Percentiles rank a stretch among this genome's conserved stretches.
Evolutionary conservation across 2,888 invertebrate genomes (phyloP).

Genomic region (Ormyrus pomaceus): DNA sequence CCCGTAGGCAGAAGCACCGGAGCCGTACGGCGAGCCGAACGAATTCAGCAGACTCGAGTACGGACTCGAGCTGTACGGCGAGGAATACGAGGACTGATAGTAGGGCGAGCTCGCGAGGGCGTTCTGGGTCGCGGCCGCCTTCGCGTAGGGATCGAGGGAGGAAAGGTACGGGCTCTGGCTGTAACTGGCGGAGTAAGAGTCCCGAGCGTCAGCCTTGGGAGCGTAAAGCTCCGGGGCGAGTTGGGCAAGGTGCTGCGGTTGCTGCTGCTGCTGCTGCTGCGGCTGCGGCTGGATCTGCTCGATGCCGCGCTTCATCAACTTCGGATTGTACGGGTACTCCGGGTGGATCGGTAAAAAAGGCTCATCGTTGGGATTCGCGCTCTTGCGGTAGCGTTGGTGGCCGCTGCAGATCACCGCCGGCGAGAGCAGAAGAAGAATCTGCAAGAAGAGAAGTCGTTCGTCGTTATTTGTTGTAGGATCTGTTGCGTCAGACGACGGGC

Average conservation of each 20-base stretch:
- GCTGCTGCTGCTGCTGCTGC: conserved; percentile 22
- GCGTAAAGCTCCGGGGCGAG: conserved; percentile 68
- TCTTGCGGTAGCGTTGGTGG: conserved; percentile 61
- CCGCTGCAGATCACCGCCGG: conserved; percentile 61
- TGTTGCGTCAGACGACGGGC: too few species aligned
- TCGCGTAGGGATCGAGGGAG: conserved; percentile 64
- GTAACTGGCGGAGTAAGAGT: conserved; percentile 65
- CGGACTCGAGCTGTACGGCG: conserved; percentile 33
- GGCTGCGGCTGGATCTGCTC: conserved; percentile 56
- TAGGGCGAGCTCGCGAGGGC: conserved; percentile 26
- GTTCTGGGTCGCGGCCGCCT: conserved; percentile 54
- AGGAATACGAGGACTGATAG: conserved; percentile 28
- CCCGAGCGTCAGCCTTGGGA: conserved; percentile 67
- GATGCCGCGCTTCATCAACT: conserved; percentile 70
- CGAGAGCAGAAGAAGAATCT: conserved; percentile 67
- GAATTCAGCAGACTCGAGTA: conserved; percentile 53
- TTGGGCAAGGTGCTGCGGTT: conserved; percentile 59
- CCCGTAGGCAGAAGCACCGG: not conserved
- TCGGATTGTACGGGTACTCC: conserved; percentile 70
- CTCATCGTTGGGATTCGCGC: conserved; percentile 68
- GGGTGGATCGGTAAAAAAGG: conserved; percentile 73
- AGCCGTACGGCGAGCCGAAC: conserved; percentile 55
- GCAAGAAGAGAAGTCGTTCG: conserved; percentile 55
- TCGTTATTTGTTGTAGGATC: too few species aligned
- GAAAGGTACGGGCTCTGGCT: conserved; percentile 64